phyloP scores from a whole-genome alignment of 1,140 invertebrate species.

The Caenorhabditis inopinata region DNA sequence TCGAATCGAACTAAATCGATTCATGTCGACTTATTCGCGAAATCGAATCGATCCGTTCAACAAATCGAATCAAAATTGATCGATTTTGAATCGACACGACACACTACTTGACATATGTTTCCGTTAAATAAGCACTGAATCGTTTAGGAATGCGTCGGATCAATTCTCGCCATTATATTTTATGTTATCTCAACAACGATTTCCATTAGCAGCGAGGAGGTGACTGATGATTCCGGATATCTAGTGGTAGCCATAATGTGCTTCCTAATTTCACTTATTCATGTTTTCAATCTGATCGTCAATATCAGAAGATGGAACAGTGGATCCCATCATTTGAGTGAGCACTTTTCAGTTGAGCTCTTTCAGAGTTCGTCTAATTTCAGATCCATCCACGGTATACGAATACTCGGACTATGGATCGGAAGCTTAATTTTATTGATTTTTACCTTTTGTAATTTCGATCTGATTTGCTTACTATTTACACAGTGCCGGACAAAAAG shows the following conservation, averaged over 20 bases:
- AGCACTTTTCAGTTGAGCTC: background rate
- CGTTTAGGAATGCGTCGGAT: conserved; percentile 14
- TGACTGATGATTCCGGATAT: conserved; percentile 14
- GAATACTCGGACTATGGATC: conserved; percentile 11
- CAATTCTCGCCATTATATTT: background rate
- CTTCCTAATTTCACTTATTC: background rate
- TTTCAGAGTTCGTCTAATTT: background rate
- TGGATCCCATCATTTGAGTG: conserved; percentile 29
- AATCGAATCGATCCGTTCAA: too few relatives aligned
- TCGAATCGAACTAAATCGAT: too few relatives aligned
- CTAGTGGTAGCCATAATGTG: background rate
- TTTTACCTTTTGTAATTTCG: too few relatives aligned
- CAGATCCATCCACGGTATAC: background rate
- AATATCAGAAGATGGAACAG: conserved; percentile 20
- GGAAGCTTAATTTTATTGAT: background rate
- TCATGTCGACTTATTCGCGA: too few relatives aligned
- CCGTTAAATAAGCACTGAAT: too few relatives aligned
- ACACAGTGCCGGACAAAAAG: too few relatives aligned
- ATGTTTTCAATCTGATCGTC: background rate
- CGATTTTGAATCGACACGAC: too few relatives aligned
- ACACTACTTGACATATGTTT: too few relatives aligned
- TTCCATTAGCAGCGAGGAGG: conserved; percentile 5
- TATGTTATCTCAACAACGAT: conserved; percentile 5
- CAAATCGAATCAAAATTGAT: too few relatives aligned
- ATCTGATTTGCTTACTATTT: too few relatives aligned